Percentiles rank a stretch among this genome's conserved stretches.
Conservation (phyloP, 2,113 vertebrate genomes). For the Pterocles burchelli region DNA sequence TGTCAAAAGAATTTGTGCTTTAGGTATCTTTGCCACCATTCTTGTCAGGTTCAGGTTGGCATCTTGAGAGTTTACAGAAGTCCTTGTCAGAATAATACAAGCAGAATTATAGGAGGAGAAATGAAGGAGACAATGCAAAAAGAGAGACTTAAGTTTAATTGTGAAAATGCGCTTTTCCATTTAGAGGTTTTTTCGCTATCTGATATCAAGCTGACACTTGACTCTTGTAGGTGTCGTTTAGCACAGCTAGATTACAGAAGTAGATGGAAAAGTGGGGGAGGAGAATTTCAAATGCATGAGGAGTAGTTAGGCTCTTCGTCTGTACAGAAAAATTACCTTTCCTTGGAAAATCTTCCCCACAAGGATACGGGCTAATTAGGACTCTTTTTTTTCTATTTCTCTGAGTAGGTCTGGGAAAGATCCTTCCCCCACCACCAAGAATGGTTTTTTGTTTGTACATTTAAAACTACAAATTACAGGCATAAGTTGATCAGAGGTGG, state of each 20-base stretch:
- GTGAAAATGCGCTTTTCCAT: background rate
- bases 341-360: background rate
- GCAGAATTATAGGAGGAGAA: constrained; percentile 27
- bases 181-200: background rate
- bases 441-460: background rate
- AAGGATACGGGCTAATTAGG: background rate
- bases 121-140: constrained; percentile 40
- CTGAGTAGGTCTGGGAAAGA: background rate
- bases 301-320: background rate
- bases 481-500: background rate
- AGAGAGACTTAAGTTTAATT: constrained; percentile 44
- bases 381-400: background rate
- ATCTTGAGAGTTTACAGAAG: constrained; percentile 43
- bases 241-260: background rate
- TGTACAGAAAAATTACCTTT: background rate
- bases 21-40: constrained; percentile 40
- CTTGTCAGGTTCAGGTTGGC: constrained; percentile 64
- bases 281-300: background rate
- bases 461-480: background rate
- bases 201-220: constrained; percentile 21
- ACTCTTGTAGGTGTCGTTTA: constrained; percentile 25
- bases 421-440: background rate
- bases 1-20: constrained; percentile 60
- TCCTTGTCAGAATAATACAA: constrained; percentile 58
- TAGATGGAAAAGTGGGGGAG: background rate